These are phyloP conservation scores for Huso huso DNA, from an alignment of 2,797 vertebrate genomes.

Conservation along the genomic window DNA sequence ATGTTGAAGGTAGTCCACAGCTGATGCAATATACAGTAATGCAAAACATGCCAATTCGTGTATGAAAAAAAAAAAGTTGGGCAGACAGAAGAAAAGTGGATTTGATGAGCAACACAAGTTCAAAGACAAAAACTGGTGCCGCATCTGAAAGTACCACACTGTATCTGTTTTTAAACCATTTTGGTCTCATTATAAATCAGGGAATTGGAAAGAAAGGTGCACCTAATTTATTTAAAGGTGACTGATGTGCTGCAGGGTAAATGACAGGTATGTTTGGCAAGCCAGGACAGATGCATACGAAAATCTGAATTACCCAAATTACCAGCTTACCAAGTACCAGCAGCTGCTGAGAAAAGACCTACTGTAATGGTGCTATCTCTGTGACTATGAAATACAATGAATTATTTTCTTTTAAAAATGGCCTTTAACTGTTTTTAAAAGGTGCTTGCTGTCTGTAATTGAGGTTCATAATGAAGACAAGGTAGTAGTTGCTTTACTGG, in stretches of 20 bases:
- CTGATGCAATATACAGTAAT: conserved; percentile 58
- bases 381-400: no score
- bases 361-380: no score
- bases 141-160: conserved; percentile 41
- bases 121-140: conserved; percentile 40
- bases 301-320: conserved; percentile 13
- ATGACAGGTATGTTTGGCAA: conserved; percentile 41
- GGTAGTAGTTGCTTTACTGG: no score
- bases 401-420: no score
- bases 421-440: no score
- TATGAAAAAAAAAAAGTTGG: conserved; percentile 43
- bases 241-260: conserved; percentile 46
- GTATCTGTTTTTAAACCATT: conserved; percentile 29
- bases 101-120: conserved; percentile 51
- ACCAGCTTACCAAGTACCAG: conserved; percentile 15
- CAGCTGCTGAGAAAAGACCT: conserved; percentile 4
- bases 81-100: conserved; percentile 38
- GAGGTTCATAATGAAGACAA: no score
- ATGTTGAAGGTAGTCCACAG: conserved; percentile 47
- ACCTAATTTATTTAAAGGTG: conserved; percentile 34
- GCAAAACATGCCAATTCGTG: conserved; percentile 52
- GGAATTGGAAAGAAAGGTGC: conserved; percentile 38
- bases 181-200: conserved; percentile 21
- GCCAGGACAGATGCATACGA: conserved; percentile 12
- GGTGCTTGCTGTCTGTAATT: no score